These are phyloP conservation scores for Ranitomeya imitator DNA, from an alignment of 2,113 vertebrate genomes.

Conservation along the genomic window DNA sequence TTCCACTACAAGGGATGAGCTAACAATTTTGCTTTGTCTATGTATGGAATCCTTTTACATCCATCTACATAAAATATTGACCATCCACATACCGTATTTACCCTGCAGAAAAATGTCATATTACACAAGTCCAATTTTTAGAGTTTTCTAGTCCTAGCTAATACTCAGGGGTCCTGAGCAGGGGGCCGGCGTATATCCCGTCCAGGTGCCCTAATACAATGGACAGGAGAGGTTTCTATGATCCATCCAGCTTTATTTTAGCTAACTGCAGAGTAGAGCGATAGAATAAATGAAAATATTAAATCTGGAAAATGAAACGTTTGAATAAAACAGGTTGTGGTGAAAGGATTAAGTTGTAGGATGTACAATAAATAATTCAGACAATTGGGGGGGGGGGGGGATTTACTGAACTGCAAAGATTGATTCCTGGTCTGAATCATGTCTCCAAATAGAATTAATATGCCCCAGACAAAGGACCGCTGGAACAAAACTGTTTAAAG, in stretches of 20 bases:
- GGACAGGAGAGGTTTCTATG: background rate
- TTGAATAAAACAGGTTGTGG: background rate
- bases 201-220: background rate
- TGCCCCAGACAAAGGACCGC: conserved; percentile 30
- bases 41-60: no score
- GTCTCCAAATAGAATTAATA: conserved; percentile 39
- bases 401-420: conserved; percentile 30
- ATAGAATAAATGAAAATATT: background rate
- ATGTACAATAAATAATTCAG: background rate
- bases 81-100: no score
- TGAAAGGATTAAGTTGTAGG: conserved; percentile 30
- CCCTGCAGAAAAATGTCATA: no score
- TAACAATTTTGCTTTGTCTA: no score
- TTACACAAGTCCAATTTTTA: no score
- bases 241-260: no score
- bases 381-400: background rate
- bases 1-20: no score
- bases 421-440: conserved; percentile 22
- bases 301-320: background rate
- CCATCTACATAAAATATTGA: no score
- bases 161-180: no score
- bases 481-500: background rate
- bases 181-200: no score
- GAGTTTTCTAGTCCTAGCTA: no score
- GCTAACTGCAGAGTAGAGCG: background rate